Evolutionary conservation across 2,113 vertebrate genomes (phyloP).

Genomic region (Dicrurus megarhynchus): DNA sequence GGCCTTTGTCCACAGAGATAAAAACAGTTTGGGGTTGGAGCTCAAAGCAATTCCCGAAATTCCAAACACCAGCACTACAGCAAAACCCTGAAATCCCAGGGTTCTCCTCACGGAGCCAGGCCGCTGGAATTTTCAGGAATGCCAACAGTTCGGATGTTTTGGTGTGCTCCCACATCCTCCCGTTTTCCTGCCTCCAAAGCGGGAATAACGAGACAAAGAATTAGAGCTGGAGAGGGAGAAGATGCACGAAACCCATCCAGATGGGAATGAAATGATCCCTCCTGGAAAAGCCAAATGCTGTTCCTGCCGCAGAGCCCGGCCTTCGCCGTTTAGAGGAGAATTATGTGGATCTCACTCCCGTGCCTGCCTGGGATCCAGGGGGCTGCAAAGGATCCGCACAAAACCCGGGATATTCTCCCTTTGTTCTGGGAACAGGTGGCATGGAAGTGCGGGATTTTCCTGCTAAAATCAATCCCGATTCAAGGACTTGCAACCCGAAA

Average conservation of each 20-base stretch:
- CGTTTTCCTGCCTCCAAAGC: not conserved
- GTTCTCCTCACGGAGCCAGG: not conserved
- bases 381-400: not conserved
- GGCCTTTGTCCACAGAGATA: not conserved
- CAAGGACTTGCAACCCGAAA: conserved; percentile 4
- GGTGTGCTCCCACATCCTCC: not conserved
- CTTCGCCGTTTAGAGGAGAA: conserved; percentile 33
- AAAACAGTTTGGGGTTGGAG: not conserved
- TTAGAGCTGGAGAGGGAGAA: not conserved
- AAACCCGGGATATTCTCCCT: conserved; percentile 2
- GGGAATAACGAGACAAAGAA: conserved; percentile 19
- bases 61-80: fast-evolving
- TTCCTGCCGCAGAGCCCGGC: not conserved
- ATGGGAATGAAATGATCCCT: not conserved
- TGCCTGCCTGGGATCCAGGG: not conserved
- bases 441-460: not conserved
- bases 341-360: not conserved
- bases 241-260: not conserved
- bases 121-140: not conserved
- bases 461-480: not conserved
- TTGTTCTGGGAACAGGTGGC: conserved; percentile 33
- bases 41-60: not conserved
- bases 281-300: not conserved
- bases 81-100: not conserved
- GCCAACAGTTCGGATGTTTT: no score